A percentile compares a stretch with the other conserved stretches of the same genome.
Conservation (phyloP, 2,797 vertebrate species). For the Manis pentadactyla region DNA sequence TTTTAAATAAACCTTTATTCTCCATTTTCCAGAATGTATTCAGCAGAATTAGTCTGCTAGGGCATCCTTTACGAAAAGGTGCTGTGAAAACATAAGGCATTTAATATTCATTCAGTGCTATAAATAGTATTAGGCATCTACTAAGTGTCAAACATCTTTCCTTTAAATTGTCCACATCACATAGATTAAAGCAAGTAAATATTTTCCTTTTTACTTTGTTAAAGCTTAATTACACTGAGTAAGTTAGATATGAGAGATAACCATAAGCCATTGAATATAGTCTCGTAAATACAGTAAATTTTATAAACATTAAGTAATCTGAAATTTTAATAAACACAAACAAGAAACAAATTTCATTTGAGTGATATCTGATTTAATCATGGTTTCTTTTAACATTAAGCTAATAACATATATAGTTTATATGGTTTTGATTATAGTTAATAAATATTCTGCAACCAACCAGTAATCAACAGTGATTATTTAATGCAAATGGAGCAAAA, state of each 20-base stretch:
- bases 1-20: slow-evolving; percentile 5
- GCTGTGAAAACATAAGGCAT: neutral
- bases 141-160: neutral
- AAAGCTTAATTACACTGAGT: slow-evolving; percentile 27
- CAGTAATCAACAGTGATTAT: slow-evolving; percentile 47
- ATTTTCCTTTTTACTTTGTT: slow-evolving; percentile 16
- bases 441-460: slow-evolving; percentile 51
- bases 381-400: slow-evolving; percentile 39
- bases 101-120: neutral
- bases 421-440: slow-evolving; percentile 47
- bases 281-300: slow-evolving; percentile 2
- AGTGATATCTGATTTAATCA: slow-evolving; percentile 64
- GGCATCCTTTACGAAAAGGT: neutral
- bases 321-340: slow-evolving; percentile 40
- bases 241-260: slow-evolving; percentile 30
- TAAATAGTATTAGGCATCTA: neutral
- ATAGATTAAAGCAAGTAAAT: neutral
- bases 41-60: neutral
- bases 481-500: slow-evolving; percentile 56
- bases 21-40: neutral
- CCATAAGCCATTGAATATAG: neutral
- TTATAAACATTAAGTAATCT: neutral
- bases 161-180: neutral
- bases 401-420: slow-evolving; percentile 65
- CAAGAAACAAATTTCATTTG: slow-evolving; percentile 44